Evolutionary conservation across 2,113 vertebrate genomes (phyloP), one percentile per base, ranked within the genome.

Genomic region (Callaeas wilsoni): DNA sequence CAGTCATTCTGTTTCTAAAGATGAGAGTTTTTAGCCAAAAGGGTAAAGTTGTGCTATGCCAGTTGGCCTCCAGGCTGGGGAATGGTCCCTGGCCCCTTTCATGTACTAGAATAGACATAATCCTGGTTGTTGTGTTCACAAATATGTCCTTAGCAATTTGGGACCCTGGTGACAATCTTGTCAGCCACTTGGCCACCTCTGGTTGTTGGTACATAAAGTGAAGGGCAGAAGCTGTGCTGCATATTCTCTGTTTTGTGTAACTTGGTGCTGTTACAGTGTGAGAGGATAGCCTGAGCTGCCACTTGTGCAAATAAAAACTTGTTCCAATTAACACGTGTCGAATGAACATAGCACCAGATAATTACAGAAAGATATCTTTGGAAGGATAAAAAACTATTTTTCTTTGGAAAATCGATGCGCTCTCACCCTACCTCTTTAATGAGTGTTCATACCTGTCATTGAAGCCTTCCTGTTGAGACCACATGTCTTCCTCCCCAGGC

Each of bases 261-360:
- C 46, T 47, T 39, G 55, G 16, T 90, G 59, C 52, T 67, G 20
- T 33, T 90, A n/a, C 41, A 42, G 33, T 16, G 55, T 0, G 9
- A 77, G 37, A 80, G 16, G 39, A 63, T 50, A 76, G 63, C 44
- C 47, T 59, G 70, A 90, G 82, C 63, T 68, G 62, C 79, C 78
- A 80, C 76, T 57, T 92, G 75, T 86, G 90, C 93, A 94, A 94
- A 94, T 92, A 89, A 96, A 95, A 96, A 64, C 83, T 88, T 96
- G 90, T 96, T 93, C 86, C 93, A 95, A 92, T 96, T 96, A 96
- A 89, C 94, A 95, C 49, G 0, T 92, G 44, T 63, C 10, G 44
- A 84, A 84, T 75, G 83, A 96, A 87, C 88, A 86, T 0, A 23
- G 82, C 90, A 92, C 76, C 83, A 88, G 88, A 89, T 95, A 96